Evolutionary conservation across 2,888 invertebrate species (phyloP).

Genomic region (Junonia oenone): DNA sequence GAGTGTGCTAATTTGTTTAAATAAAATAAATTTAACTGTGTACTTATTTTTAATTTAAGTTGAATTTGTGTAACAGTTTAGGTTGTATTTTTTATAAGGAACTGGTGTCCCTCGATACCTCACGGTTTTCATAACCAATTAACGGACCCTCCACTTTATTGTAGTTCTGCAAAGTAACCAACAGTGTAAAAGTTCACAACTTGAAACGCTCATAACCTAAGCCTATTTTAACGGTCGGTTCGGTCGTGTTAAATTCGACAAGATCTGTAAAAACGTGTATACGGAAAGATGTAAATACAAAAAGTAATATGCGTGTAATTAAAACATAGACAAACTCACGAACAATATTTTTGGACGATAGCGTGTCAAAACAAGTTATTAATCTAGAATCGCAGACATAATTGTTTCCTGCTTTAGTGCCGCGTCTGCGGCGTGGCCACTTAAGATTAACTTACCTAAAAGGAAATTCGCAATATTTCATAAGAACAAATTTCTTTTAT

Average conservation of each 20-base stretch:
- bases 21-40: no score
- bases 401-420: constrained; percentile 29
- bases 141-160: no score
- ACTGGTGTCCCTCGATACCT: no score
- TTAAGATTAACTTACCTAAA: background rate
- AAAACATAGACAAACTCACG: constrained; percentile 27
- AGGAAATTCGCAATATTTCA: background rate
- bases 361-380: constrained; percentile 32
- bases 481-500: background rate
- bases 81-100: no score
- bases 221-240: no score
- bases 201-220: no score
- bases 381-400: constrained; percentile 27
- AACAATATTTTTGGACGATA: constrained; percentile 24
- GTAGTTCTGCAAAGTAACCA: no score
- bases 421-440: constrained; percentile 1
- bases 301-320: constrained; percentile 28
- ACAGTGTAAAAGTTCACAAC: no score
- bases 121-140: no score
- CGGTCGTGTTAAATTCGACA: background rate
- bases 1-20: no score
- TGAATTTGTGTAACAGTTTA: no score
- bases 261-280: background rate
- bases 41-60: no score
- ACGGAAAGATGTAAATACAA: constrained; percentile 4